Percentiles rank a stretch among this genome's conserved stretches.
phyloP scores from a whole-genome alignment of 2,797 vertebrate species.

The Eulemur mongoz region DNA sequence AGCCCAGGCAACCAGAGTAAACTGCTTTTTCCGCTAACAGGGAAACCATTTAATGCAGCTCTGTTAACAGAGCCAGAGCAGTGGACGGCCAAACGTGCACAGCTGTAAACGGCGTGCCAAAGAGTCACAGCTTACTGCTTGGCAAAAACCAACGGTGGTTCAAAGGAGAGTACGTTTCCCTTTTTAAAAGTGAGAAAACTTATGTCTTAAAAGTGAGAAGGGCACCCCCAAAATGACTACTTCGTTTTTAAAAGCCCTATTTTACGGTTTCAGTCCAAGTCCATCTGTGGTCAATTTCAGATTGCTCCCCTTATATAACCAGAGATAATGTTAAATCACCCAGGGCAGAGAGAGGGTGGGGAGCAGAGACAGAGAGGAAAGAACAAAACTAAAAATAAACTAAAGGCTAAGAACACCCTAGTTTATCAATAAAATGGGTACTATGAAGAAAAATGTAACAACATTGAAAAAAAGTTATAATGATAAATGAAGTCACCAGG shows the following conservation, averaged over 20 bases:
- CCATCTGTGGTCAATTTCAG: neutral
- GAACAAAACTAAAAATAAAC: neutral
- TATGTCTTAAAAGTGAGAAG: neutral
- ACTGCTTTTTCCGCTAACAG: neutral
- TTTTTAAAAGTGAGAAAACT: neutral
- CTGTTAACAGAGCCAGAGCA: neutral
- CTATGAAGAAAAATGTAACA: neutral
- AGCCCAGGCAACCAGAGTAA: neutral
- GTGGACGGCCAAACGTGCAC: neutral
- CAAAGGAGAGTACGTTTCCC: neutral
- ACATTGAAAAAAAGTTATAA: neutral
- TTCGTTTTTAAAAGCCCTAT: neutral
- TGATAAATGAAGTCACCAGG: neutral
- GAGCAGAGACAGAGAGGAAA: neutral
- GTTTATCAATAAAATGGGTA: neutral
- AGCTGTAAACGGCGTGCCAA: neutral
- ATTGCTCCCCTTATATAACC: neutral
- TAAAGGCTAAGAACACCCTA: neutral
- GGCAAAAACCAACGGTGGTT: neutral
- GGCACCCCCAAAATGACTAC: neutral
- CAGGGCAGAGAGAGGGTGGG: neutral
- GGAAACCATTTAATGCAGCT: neutral
- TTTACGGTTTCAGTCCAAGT: neutral
- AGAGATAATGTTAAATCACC: neutral
- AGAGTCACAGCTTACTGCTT: neutral